Conservation (phyloP, 2,888 invertebrate genomes). For the Cenopis cana region DNA sequence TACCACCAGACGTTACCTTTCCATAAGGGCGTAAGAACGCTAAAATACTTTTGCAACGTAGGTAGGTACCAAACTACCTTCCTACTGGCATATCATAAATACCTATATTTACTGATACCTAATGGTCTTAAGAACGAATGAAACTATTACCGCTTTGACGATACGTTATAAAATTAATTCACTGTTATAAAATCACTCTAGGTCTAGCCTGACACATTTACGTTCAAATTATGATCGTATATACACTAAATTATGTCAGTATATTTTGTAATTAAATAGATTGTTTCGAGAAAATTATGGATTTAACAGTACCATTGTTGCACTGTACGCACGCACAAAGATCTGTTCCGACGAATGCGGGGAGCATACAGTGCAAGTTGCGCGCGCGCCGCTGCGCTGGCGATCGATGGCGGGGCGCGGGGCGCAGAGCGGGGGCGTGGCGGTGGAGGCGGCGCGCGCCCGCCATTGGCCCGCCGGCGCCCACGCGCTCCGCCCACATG, state of each 20-base stretch:
- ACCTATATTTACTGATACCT: no score
- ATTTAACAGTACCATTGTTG: conserved; percentile 18
- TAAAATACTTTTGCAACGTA: no score
- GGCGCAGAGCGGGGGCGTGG: conserved; percentile 54
- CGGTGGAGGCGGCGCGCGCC: conserved; percentile 59
- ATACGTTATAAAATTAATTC: background rate
- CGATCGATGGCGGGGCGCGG: conserved; percentile 53
- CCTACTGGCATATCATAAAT: no score
- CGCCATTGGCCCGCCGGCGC: conserved; percentile 58
- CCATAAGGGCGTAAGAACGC: no score
- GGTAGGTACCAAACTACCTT: no score
- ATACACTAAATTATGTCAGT: conserved; percentile 6
- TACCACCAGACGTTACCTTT: no score
- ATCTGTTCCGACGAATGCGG: conserved; percentile 18
- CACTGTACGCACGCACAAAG: conserved; percentile 31
- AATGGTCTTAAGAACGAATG: no score
- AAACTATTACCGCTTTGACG: background rate
- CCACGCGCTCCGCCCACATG: conserved; percentile 60
- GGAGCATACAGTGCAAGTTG: conserved; percentile 31
- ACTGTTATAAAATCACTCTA: conserved; percentile 9
- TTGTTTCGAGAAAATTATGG: conserved; percentile 27
- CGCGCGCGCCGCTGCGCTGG: conserved; percentile 42
- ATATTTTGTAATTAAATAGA: conserved; percentile 9
- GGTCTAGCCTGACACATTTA: conserved; percentile 11
- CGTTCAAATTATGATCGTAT: background rate